Evolutionary conservation across 2,888 invertebrate species (phyloP).

Genomic region (Drosophila tanythrix): DNA sequence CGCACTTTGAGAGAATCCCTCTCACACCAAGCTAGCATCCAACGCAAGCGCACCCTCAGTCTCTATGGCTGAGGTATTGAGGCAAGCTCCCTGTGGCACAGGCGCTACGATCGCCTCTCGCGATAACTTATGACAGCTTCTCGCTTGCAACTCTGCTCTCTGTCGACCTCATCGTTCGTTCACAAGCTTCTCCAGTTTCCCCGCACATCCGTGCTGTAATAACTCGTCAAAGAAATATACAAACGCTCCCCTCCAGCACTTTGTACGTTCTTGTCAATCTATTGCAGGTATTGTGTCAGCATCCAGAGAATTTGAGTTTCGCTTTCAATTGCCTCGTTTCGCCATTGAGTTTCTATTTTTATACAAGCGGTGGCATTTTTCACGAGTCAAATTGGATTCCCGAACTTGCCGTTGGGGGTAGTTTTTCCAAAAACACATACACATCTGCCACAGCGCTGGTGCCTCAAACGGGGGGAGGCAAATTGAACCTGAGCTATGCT

Average conservation of each 20-base stretch:
- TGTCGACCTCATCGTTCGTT: slow-evolving; percentile 22
- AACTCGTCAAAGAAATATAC: slow-evolving; percentile 63
- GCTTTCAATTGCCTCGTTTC: slow-evolving; percentile 46
- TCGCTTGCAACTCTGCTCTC: slow-evolving; percentile 32
- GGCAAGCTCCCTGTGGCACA: slow-evolving; percentile 41
- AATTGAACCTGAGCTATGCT: slow-evolving; percentile 68
- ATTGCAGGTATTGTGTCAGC: slow-evolving; percentile 58
- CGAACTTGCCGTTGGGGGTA: slow-evolving; percentile 52
- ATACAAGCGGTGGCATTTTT: slow-evolving; percentile 61
- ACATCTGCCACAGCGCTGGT: slow-evolving; percentile 56
- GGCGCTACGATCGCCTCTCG: slow-evolving; percentile 50
- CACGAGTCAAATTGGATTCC: slow-evolving; percentile 68
- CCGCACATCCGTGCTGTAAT: slow-evolving; percentile 63
- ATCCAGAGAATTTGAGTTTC: slow-evolving; percentile 61
- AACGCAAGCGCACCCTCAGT: slow-evolving; percentile 72
- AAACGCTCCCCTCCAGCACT: slow-evolving; percentile 30
- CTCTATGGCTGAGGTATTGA: slow-evolving; percentile 27
- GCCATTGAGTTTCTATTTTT: slow-evolving; percentile 63
- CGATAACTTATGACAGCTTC: slow-evolving; percentile 73
- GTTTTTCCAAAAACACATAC: slow-evolving; percentile 42
- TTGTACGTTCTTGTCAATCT: slow-evolving; percentile 43
- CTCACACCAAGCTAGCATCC: slow-evolving; percentile 28
- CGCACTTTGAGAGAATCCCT: slow-evolving; percentile 16
- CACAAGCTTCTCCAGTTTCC: slow-evolving; percentile 62
- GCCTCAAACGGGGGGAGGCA: slow-evolving; percentile 42